Conservation (phyloP, 2,888 invertebrate genomes). For the Hermaeophaga mercurialis region DNA sequence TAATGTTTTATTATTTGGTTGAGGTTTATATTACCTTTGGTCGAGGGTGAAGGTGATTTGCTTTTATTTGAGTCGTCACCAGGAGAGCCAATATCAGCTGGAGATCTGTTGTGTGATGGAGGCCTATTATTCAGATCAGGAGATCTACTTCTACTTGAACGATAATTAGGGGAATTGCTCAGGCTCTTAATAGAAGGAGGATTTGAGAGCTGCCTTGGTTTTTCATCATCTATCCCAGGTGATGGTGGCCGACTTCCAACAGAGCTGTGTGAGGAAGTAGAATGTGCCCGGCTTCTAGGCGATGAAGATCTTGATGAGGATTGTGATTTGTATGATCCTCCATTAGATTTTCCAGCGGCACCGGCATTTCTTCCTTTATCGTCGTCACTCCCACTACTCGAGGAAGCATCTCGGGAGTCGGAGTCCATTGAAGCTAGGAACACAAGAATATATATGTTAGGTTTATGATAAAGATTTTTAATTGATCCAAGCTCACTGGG, state of each 20-base stretch:
- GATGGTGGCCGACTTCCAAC: conserved; percentile 34
- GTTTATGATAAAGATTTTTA: conserved; percentile 12
- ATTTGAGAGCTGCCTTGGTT: conserved; percentile 44
- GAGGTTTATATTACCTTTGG: neutral
- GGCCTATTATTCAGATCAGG: conserved; percentile 7
- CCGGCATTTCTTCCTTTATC: conserved; percentile 43
- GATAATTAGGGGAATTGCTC: conserved; percentile 55
- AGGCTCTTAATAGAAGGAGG: conserved; percentile 47
- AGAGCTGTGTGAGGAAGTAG: conserved; percentile 42
- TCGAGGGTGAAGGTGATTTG: conserved; percentile 7
- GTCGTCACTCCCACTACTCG: conserved; percentile 52
- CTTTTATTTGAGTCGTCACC: conserved; percentile 18
- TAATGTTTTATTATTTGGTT: neutral
- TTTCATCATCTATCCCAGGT: conserved; percentile 27
- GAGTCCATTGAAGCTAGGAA: conserved; percentile 61
- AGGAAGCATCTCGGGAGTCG: conserved; percentile 62
- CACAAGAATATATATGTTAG: conserved; percentile 27
- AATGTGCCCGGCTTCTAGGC: conserved; percentile 40
- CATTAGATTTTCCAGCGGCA: conserved; percentile 35
- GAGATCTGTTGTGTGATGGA: conserved; percentile 9
- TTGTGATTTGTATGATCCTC: conserved; percentile 32
- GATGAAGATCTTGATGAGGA: conserved; percentile 32
- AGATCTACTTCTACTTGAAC: conserved; percentile 27
- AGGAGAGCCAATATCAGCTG: conserved; percentile 22
- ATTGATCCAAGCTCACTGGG: conserved; percentile 30